Conservation (phyloP, 2,888 invertebrate species). For the Autographa pulchrina region DNA sequence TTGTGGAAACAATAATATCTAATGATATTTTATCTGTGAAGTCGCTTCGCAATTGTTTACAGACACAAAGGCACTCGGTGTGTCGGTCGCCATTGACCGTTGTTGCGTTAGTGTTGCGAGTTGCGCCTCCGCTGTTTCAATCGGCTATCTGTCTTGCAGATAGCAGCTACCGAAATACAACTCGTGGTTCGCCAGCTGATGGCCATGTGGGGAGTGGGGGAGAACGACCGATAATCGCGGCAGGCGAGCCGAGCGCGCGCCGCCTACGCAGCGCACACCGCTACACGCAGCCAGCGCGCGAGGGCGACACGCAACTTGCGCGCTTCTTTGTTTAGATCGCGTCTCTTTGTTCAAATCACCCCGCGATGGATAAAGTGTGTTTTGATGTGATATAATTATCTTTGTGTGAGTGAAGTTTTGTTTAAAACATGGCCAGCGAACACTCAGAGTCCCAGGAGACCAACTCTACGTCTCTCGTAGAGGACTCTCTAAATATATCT, state of each 20-base stretch:
- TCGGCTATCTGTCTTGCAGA: slow-evolving; percentile 37
- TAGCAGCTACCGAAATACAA: slow-evolving; percentile 43
- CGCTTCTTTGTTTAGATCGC: slow-evolving; percentile 79
- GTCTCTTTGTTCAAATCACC: slow-evolving; percentile 74
- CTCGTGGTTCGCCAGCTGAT: slow-evolving; percentile 59
- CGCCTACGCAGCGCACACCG: slow-evolving; percentile 61
- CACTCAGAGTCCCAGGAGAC: slow-evolving; percentile 81
- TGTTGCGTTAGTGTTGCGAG: slow-evolving; percentile 19
- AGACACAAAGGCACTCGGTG: slow-evolving; percentile 19
- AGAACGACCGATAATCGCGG: slow-evolving; percentile 81
- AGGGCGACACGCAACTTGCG: slow-evolving; percentile 63
- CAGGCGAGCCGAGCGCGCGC: slow-evolving; percentile 48
- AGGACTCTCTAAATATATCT: slow-evolving; percentile 90
- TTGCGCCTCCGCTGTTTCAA: slow-evolving; percentile 25
- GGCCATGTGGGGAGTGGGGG: slow-evolving; percentile 72
- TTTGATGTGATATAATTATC: slow-evolving; percentile 63
- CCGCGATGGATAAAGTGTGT: slow-evolving; percentile 72
- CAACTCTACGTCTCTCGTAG: slow-evolving; percentile 78
- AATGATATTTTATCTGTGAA: slow-evolving; percentile 19
- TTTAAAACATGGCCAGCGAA: slow-evolving; percentile 78
- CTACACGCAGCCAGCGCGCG: slow-evolving; percentile 64
- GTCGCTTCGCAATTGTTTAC: slow-evolving; percentile 22
- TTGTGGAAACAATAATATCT: slow-evolving; percentile 14
- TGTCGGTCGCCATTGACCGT: slow-evolving; percentile 28
- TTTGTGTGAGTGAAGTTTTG: slow-evolving; percentile 68